A percentile compares a stretch with the other conserved stretches of the same genome.
Conservation (phyloP, 2,797 vertebrate species). For the Dicrostonyx torquatus region DNA sequence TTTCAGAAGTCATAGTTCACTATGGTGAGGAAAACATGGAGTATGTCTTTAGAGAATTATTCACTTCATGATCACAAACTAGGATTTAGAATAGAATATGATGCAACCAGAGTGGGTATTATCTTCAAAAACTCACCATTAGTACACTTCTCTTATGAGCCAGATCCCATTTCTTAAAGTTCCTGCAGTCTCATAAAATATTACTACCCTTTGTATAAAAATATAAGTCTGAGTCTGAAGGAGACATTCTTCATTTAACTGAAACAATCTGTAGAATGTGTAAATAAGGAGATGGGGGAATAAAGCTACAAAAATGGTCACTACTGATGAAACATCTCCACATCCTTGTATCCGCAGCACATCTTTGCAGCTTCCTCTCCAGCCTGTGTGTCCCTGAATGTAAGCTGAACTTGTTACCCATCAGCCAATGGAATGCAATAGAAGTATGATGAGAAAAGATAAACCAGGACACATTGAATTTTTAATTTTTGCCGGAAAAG, state of each 20-base stretch:
- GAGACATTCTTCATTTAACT: background rate
- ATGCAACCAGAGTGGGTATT: background rate
- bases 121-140: background rate
- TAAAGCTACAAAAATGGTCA: background rate
- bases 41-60: background rate
- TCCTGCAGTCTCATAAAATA: background rate
- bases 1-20: background rate
- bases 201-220: background rate
- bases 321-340: background rate
- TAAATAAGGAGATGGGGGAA: background rate
- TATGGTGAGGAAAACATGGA: background rate
- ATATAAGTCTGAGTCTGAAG: background rate
- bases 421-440: background rate
- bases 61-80: background rate
- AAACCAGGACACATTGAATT: background rate
- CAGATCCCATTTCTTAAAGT: background rate
- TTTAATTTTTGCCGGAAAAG: background rate
- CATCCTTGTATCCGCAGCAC: background rate
- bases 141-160: background rate
- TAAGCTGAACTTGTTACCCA: background rate
- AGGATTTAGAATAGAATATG: background rate
- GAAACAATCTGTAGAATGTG: background rate
- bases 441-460: background rate
- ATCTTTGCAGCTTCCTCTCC: background rate
- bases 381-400: background rate